Conservation (phyloP, 1,140 invertebrate species). For the Oryzaephilus surinamensis region DNA sequence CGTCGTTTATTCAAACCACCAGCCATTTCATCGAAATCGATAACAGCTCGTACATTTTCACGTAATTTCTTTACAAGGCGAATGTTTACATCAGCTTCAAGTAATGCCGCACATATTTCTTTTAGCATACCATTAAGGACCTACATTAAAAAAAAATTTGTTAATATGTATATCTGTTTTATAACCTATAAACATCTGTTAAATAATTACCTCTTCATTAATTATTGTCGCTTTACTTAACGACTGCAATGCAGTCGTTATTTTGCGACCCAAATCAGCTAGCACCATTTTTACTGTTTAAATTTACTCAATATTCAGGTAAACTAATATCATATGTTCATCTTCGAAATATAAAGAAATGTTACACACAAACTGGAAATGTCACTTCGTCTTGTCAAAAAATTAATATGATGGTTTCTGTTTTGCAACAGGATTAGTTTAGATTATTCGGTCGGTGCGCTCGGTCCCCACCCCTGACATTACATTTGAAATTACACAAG, state of each 20-base stretch:
- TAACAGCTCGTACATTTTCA: slow-evolving; percentile 96
- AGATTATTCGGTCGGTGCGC: too few relatives aligned
- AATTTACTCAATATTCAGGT: too few relatives aligned
- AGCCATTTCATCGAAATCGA: slow-evolving; percentile 99
- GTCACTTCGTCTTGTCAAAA: too few relatives aligned
- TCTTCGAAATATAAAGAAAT: too few relatives aligned
- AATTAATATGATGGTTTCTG: too few relatives aligned
- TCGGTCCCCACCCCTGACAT: too few relatives aligned
- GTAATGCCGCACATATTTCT: slow-evolving; percentile 92
- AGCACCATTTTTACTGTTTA: slow-evolving; percentile 79
- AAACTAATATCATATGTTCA: too few relatives aligned
- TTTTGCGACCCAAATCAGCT: slow-evolving; percentile 98
- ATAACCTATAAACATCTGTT: slow-evolving; percentile 23
- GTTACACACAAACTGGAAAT: too few relatives aligned
- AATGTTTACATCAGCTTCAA: slow-evolving; percentile 99
- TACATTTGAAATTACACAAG: too few relatives aligned
- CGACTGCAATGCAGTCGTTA: slow-evolving; percentile 93
- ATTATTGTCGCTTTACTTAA: slow-evolving; percentile 98
- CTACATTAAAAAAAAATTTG: slow-evolving; percentile 42
- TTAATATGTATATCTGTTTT: slow-evolving; percentile 1
- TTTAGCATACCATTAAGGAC: slow-evolving; percentile 99
- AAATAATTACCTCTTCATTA: slow-evolving; percentile 81
- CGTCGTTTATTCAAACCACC: slow-evolving; percentile 95
- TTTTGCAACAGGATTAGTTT: too few relatives aligned
- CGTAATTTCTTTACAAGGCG: slow-evolving; percentile 89